A percentile compares a stretch with the other conserved stretches of the same genome.
Evolutionary conservation across 2,113 vertebrate species (phyloP).

Genomic region (Glaucomys volans): DNA sequence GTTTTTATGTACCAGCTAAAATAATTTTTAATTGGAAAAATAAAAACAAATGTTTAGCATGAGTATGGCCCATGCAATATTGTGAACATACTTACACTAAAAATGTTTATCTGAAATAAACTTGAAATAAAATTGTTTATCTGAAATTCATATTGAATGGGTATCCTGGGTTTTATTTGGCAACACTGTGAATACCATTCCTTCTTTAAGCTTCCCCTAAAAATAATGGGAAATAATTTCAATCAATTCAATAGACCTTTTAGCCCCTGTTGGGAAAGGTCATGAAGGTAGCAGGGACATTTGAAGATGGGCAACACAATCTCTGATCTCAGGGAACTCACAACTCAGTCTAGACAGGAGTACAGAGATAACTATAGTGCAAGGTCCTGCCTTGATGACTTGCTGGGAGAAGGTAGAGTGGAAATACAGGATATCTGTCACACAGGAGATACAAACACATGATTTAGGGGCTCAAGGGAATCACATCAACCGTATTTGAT

Average conservation of each 20-base stretch:
- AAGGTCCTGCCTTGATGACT: not conserved
- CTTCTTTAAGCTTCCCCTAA: not conserved
- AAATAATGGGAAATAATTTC: not conserved
- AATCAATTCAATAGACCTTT: not conserved
- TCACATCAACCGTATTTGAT: too few relatives aligned
- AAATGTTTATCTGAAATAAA: not conserved
- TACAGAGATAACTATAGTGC: not conserved
- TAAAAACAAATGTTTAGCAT: not conserved
- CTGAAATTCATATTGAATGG: not conserved
- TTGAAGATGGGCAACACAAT: not conserved
- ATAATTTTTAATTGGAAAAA: not conserved
- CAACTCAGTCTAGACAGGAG: not conserved
- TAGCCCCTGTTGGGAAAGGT: not conserved
- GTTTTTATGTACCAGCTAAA: not conserved
- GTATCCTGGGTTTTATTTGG: not conserved
- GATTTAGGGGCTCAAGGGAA: not conserved
- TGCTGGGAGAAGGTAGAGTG: not conserved
- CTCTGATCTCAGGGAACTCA: not conserved
- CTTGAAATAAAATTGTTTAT: not conserved
- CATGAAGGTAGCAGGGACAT: not conserved
- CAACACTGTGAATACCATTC: not conserved
- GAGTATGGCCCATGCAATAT: not conserved
- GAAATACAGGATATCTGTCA: not conserved
- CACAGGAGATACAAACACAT: not conserved
- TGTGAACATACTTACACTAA: not conserved